Evolutionary conservation across 2,888 invertebrate species (phyloP), one percentile per base, ranked within the genome.

Genomic region (Portevinia maculata): DNA sequence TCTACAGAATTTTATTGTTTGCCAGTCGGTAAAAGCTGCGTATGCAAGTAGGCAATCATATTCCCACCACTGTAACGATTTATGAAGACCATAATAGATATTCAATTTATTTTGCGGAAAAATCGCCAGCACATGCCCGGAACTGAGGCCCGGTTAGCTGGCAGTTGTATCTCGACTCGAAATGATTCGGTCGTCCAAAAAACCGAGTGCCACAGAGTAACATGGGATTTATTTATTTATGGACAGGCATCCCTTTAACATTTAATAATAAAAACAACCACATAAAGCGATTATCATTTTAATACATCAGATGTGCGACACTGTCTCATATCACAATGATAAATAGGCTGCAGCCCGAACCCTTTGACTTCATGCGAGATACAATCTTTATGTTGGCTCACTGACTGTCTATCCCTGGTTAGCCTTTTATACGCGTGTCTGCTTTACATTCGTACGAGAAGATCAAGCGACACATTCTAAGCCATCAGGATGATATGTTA

Each of bases 181-280:
- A 73, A 60, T 75, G 60, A 75, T 67, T 60, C 52, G 52, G 52
- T 75, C 53, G 48, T 65, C 30, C 46, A 55, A 69, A 59, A 59
- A 67, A 37, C 34, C 28, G 37, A 71, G 53, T 37, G 44, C 60
- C 67, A 34, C 46, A 79, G 32, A 71, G 59, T 59, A 60, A 60
- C 65, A 74, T 79, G 74, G 46, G 52, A 67, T 59, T 69, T 69
- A 74, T 74, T 79, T 57, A 74, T 74, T 74, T 79, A 64, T 55
- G 57, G 69, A 64, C 62, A 62, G 41, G 44, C 69, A 55, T 69
- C 79, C 79, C 69, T 55, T 75, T 28, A 79, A 52, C 48, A 74
- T 74, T 79, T 79, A 74, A 79, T 79, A 79, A 74, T 79, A 79
- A 79, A 79, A 74, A 79, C 53, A 67, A 75, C 79, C 74, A 74